Evolutionary conservation across 2,113 vertebrate species (phyloP), one percentile per base, ranked within the genome.

Genomic region (Pseudorhombus dupliciocellatus): DNA sequence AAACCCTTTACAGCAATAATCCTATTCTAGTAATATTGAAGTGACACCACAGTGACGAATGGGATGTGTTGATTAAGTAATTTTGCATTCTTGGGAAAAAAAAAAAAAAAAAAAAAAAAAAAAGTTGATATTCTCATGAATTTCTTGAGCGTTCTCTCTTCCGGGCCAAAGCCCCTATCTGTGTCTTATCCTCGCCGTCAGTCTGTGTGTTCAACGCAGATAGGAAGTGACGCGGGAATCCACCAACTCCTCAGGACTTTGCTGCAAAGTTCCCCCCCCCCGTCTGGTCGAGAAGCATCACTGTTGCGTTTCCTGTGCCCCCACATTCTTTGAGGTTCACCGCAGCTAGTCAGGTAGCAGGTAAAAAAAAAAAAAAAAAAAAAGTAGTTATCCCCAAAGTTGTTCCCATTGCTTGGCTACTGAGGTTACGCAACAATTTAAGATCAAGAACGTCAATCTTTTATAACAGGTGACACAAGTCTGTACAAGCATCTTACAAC

Each of bases 101-200:
- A 18, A 0, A 16, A n/a, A n/a, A n/a, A n/a, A n/a, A n/a, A n/a
- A n/a, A n/a, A n/a, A n/a, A n/a, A n/a, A n/a, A n/a, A n/a, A n/a
- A n/a, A n/a, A n/a, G n/a, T n/a, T n/a, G 14, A 18, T 14, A 4
- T 80, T 84, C 59, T 67, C 7, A 18, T 15, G 64, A 80, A 87
- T 71, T 85, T 81, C 70, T 73, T 0, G 0, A 55, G 72, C 28
- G 80, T n/a, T 22, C 18, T 53, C 64, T 70, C 46, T 53, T n/a
- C 46, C 53, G 10, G 7, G 7, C 26, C 58, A 50, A 68, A 58
- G 84, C 66, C 76, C 24, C 25, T 54, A 48, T 44, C 21, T 69
- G 11, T 75, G 30, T 62, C 78, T 89, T 91, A 88, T 90, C 87
- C 24, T 10, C 2, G 6, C 25, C 14, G 31, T 51, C 59, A 66